Evolutionary conservation across 2,888 invertebrate genomes (phyloP).

Genomic region (Cataglyphis albicans): DNA sequence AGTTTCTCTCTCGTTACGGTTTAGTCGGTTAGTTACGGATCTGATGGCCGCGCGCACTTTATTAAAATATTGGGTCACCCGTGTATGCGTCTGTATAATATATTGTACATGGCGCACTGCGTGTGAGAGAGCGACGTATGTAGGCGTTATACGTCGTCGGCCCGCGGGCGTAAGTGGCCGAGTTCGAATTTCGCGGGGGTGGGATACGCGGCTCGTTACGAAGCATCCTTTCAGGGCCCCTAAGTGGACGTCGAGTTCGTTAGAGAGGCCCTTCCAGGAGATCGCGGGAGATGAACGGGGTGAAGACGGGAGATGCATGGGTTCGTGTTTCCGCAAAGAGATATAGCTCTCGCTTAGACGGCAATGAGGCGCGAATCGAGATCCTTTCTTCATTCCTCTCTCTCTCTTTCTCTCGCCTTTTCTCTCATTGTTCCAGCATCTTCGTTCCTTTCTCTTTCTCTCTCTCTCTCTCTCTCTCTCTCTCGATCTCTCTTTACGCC

Average conservation of each 20-base stretch:
- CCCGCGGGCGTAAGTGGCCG: conserved; percentile 66
- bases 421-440: neutral
- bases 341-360: conserved; percentile 80
- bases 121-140: conserved; percentile 13
- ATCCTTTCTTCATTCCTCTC: conserved; percentile 50
- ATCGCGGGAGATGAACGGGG: conserved; percentile 81
- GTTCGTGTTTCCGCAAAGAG: conserved; percentile 80
- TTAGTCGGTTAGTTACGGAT: conserved; percentile 82
- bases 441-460: conserved; percentile 20
- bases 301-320: conserved; percentile 80
- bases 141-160: conserved; percentile 19
- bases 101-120: conserved; percentile 48
- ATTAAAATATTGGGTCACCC: conserved; percentile 85
- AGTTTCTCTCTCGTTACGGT: conserved; percentile 66
- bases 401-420: conserved; percentile 25
- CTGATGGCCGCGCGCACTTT: conserved; percentile 78
- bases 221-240: conserved; percentile 79
- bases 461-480: neutral
- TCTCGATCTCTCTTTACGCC: conserved; percentile 18
- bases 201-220: conserved; percentile 78
- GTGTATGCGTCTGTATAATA: conserved; percentile 61
- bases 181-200: conserved; percentile 73
- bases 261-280: conserved; percentile 79
- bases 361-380: conserved; percentile 78
- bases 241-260: conserved; percentile 84